Evolutionary conservation across 1,140 invertebrate genomes (phyloP).

Genomic region (Copidosoma floridanum): DNA sequence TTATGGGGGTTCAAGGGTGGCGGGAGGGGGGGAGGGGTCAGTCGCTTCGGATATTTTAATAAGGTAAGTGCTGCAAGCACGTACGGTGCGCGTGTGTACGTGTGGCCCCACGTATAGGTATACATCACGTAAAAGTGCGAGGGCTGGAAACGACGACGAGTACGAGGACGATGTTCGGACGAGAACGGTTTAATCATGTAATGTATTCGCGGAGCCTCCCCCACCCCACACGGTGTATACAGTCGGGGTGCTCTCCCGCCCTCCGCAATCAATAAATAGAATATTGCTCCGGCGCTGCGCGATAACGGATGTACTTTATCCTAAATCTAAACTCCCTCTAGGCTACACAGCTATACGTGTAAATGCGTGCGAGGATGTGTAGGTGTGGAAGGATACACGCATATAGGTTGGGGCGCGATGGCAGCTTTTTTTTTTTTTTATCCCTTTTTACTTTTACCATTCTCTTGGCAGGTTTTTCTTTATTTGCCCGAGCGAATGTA

Average conservation of each 20-base stretch:
- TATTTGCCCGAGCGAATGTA: background rate
- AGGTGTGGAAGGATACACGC: too few species aligned
- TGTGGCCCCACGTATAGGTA: slow-evolving; percentile 35
- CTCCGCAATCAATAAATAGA: slow-evolving; percentile 52
- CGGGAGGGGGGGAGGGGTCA: slow-evolving; percentile 41
- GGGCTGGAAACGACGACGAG: too few species aligned
- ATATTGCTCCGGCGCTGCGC: slow-evolving; percentile 51
- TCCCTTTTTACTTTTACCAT: too few species aligned
- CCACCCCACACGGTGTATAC: too few species aligned
- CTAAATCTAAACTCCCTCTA: slow-evolving; percentile 33
- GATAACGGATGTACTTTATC: slow-evolving; percentile 49
- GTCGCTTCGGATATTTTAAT: slow-evolving; percentile 55
- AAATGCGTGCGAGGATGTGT: too few species aligned
- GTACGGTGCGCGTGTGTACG: slow-evolving; percentile 50
- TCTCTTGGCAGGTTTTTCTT: background rate
- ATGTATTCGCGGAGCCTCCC: slow-evolving; percentile 54
- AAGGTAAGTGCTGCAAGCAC: slow-evolving; percentile 57
- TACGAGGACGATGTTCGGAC: too few species aligned
- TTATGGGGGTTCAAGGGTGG: slow-evolving; percentile 29
- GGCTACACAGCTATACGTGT: too few species aligned
- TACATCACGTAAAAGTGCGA: too few species aligned
- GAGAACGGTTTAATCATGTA: slow-evolving; percentile 58
- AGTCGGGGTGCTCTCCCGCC: slow-evolving; percentile 29
- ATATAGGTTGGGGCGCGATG: too few species aligned
- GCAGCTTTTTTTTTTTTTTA: too few species aligned